Evolutionary conservation across 2,113 vertebrate genomes (phyloP), one percentile per base, ranked within the genome.

Genomic region (Thryonomys swinderianus): DNA sequence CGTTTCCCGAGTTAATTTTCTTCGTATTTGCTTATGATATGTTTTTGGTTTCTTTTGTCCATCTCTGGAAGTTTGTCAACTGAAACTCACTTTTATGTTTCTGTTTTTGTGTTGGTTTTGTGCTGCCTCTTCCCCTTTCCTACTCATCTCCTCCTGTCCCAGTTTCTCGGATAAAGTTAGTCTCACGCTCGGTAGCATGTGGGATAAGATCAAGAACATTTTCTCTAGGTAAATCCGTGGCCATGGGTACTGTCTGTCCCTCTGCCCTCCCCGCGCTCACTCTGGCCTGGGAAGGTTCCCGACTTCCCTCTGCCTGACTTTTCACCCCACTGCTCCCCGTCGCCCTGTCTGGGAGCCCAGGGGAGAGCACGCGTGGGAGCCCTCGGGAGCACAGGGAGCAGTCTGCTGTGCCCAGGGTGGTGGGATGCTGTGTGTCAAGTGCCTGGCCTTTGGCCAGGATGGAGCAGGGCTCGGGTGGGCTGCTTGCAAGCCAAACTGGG

Each of bases 81-180:
- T 98, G 97, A 98, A 98, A 98, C 98, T 98, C 98, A 98, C 98
- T 97, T 97, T 97, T 98, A 94, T 98, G 96, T 98, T 98, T 98
- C 98, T 98, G 96, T 98, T 97, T 99, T 98, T 98, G 98, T 99
- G 98, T 99, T 98, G 98, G 98, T 98, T 99, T 98, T 98, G 98
- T 98, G 98, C 98, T 91, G 94, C 94, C 94, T 95, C 84, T 94
- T 59, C 69, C 93, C 95, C 94, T 93, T 96, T 97, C 98, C 98
- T 98, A 91, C 91, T 97, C 97, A 99, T 98, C 98, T 98, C 96
- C 96, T 98, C 96, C 96, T 98, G 97, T 98, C 98, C 98, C 98
- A 99, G 99, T 99, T 99, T 99, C 99, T 99, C 98, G 98, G 99
- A 99, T 99, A 99, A 99, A 99, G 98, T 99, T 99, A 99, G 99